phyloP scores from a whole-genome alignment of 2,888 invertebrate genomes.

The Habrosyne pyritoides region DNA sequence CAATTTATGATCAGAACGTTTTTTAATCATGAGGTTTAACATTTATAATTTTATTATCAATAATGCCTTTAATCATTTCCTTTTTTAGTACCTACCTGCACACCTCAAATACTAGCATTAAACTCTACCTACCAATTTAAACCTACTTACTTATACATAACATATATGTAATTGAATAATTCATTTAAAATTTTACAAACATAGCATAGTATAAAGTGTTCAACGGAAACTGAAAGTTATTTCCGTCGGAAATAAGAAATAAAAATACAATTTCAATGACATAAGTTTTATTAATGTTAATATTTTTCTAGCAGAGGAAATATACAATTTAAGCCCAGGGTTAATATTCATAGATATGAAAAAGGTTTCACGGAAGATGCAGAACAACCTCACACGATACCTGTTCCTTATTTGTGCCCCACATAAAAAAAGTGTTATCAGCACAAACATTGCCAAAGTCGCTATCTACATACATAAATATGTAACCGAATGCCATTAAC shows the following conservation, averaged over 20 bases:
- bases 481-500: constrained; percentile 46
- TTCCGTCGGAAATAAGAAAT: not conserved
- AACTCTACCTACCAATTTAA: no score
- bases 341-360: not conserved
- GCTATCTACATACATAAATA: constrained; percentile 45
- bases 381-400: constrained; percentile 10
- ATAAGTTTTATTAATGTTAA: not conserved
- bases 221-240: not conserved
- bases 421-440: constrained; percentile 56
- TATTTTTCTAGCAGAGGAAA: not conserved
- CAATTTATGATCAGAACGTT: not conserved
- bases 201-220: no score
- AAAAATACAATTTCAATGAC: not conserved
- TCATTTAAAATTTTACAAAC: no score
- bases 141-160: no score
- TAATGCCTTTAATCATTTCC: no score
- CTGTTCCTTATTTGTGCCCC: constrained; percentile 53
- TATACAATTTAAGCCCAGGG: not conserved
- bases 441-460: constrained; percentile 41
- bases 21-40: no score
- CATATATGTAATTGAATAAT: no score
- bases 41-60: no score
- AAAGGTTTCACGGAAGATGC: constrained; percentile 24
- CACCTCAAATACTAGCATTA: no score
- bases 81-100: no score